Evolutionary conservation across 2,113 vertebrate genomes (phyloP), one percentile per base, ranked within the genome.

Genomic region (Scytalopus superciliaris): DNA sequence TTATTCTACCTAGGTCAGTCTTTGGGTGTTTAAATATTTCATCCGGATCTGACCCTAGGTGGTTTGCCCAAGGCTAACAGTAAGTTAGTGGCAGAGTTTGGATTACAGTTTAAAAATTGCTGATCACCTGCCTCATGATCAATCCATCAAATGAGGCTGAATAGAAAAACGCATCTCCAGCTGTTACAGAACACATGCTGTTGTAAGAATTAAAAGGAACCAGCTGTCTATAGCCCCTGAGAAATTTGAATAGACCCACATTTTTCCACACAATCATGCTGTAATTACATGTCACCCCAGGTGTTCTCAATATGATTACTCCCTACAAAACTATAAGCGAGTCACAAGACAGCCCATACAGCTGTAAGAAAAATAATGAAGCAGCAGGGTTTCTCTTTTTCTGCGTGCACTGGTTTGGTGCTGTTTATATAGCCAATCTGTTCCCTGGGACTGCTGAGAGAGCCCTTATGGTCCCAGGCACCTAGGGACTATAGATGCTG

Each of bases 281-380:
- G 96, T 97, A 97, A 97, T 97, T 97, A 97, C 96, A 94, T 96
- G 90, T 96, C 93, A 96, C 96, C 92, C 94, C 96, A 96, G 96
- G 96, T 96, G 96, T 96, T 97, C 92, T 96, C 92, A 96, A 96
- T 96, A 92, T 92, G 96, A 96, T 96, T 97, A 96, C 90, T 96
- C 92, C 76, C 92, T 89, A 64, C 89, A 96, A 97, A 97, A 94
- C 83, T 90, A 78, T 90, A 93, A 95, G 85, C 0, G 4, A 96
- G 83, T 68, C 83, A 79, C 4, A 7, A 91, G 83, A 87, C 94
- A 93, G 19, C 76, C 66, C 47, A 90, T 95, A 62, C 92, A 96
- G 92, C 80, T 97, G 80, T 83, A 96, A 60, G 53, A 89, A 94
- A 96, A 92, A 95, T 95, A 97, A 96, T 94, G 92, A 97, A 95